These are phyloP conservation scores for Coptodon rendalli DNA, from an alignment of 2,113 vertebrate genomes.

Conservation along the genomic window DNA sequence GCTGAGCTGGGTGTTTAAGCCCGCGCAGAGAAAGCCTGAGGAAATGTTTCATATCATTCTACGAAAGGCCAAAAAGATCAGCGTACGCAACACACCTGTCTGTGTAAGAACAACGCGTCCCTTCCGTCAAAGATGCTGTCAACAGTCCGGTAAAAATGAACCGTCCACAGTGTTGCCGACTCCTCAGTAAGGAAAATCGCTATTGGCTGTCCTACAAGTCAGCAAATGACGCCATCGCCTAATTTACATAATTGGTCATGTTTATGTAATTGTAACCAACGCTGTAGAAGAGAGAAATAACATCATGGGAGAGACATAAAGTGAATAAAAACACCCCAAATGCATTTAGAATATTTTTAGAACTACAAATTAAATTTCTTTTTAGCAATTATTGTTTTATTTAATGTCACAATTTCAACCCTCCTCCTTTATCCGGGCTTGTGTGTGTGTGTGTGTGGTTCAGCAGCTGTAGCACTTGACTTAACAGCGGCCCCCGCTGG, in stretches of 20 bases:
- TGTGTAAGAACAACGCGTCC: neutral
- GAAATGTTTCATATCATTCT: neutral
- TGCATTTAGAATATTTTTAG: neutral
- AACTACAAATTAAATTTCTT: neutral
- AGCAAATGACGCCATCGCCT: neutral
- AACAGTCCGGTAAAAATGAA: neutral
- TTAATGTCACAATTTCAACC: neutral
- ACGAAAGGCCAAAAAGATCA: fast-evolving
- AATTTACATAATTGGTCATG: neutral
- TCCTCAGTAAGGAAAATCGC: neutral
- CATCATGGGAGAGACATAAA: neutral
- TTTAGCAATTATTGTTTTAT: neutral
- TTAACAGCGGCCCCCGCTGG: too few species aligned
- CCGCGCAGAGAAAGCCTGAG: neutral
- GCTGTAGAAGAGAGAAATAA: neutral
- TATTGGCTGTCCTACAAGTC: neutral
- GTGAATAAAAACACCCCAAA: neutral
- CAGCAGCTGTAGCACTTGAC: too few species aligned
- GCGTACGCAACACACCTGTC: neutral
- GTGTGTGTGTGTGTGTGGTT: neutral
- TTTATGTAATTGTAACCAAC: neutral
- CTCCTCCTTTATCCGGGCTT: neutral
- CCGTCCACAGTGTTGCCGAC: neutral
- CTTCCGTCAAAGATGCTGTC: neutral
- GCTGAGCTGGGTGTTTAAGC: neutral